phyloP scores from a whole-genome alignment of 2,888 invertebrate genomes.

The Agonum fuliginosum region DNA sequence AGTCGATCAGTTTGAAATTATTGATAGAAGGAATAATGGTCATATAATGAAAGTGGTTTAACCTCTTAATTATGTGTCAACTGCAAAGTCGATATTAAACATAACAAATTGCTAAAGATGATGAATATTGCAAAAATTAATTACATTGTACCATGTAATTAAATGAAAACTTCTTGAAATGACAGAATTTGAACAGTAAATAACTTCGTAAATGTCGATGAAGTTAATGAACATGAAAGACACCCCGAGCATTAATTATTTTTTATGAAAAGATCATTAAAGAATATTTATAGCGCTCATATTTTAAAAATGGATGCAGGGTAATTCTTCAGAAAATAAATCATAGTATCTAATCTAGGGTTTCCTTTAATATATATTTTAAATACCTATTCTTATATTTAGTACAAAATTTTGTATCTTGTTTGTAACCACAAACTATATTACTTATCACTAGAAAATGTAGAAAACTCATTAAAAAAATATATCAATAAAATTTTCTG shows the following conservation, averaged over 20 bases:
- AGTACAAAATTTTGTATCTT: no score
- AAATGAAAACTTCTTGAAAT: not conserved
- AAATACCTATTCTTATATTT: no score
- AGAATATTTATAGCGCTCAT: no score
- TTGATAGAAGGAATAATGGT: not conserved
- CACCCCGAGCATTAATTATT: not conserved
- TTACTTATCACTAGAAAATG: no score
- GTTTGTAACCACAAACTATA: no score
- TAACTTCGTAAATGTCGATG: not conserved
- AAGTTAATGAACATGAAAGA: not conserved
- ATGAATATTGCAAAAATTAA: not conserved
- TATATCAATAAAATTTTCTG: no score
- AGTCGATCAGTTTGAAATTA: conserved; percentile 8
- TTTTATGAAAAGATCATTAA: not conserved
- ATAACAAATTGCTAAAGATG: not conserved
- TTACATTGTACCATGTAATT: not conserved
- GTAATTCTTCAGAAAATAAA: no score
- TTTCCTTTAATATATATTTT: no score
- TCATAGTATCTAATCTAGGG: no score
- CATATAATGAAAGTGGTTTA: conserved; percentile 16
- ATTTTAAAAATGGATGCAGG: no score
- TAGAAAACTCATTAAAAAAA: no score
- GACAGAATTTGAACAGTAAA: not conserved
- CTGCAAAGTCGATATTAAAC: not conserved
- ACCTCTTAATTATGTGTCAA: conserved; percentile 2